Conservation (phyloP, 2,888 invertebrate species). For the Stenolophus ochropezus region DNA sequence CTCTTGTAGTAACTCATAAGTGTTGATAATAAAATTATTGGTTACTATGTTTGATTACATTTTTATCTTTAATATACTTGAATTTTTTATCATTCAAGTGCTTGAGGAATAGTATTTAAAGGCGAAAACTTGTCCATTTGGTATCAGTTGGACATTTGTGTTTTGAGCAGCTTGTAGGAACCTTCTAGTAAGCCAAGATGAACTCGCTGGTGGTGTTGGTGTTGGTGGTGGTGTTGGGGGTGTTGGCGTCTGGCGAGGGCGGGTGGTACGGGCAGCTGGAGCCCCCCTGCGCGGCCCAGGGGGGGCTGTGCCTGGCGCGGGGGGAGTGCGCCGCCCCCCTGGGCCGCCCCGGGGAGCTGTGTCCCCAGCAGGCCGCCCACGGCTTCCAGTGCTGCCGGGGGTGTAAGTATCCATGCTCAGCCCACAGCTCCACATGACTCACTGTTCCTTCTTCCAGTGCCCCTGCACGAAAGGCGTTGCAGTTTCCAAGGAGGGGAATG, state of each 20-base stretch:
- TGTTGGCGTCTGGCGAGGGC: not conserved
- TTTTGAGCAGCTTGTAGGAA: too few relatives aligned
- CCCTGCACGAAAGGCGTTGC: slow-evolving; percentile 10
- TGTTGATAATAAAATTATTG: too few relatives aligned
- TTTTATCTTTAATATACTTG: too few relatives aligned
- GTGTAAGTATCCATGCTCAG: slow-evolving; percentile 1
- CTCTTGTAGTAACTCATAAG: too few relatives aligned
- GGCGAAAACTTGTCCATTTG: too few relatives aligned
- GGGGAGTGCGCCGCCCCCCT: not conserved
- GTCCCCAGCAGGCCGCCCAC: slow-evolving; percentile 24
- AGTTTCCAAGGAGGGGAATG: slow-evolving; percentile 18
- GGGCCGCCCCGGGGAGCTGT: not conserved
- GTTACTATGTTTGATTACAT: too few relatives aligned
- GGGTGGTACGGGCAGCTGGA: slow-evolving; percentile 12
- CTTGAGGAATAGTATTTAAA: too few relatives aligned
- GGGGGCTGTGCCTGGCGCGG: slow-evolving; percentile 1
- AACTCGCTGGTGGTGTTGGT: not conserved
- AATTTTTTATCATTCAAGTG: too few relatives aligned
- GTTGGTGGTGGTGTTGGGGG: not conserved
- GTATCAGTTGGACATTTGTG: too few relatives aligned
- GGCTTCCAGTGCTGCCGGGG: slow-evolving; percentile 32
- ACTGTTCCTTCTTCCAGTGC: not conserved
- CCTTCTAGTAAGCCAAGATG: too few relatives aligned
- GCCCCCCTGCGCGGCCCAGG: not conserved
- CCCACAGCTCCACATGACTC: not conserved